Evolutionary conservation across 2,888 invertebrate genomes (phyloP), one percentile per base, ranked within the genome.

Genomic region (Falcaria lacertinaria): DNA sequence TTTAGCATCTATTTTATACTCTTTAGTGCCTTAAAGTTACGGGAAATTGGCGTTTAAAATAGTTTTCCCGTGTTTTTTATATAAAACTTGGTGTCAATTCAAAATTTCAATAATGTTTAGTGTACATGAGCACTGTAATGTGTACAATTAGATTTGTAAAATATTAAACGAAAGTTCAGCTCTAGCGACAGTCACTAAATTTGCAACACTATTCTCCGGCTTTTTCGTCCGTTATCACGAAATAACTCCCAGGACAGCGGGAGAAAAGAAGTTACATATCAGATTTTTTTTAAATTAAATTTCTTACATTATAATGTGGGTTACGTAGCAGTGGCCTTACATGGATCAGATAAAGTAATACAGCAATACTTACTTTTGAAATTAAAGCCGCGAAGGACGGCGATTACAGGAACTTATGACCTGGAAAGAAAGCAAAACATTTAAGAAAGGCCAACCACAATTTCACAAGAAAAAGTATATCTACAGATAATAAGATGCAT

Each of bases 401-500:
- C 82, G 73, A 11, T 67, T 58, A 68, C 75, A 85, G 86, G 86
- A 84, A 83, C 83, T 81, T 69, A 63, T 75, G 69, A 83, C 78
- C 87, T 87, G 85, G 44, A 82, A 83, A 63, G 64, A 71, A 74
- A 28, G 28, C 28, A 28, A 11, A 28, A 5, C 6, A 28, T 11
- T 28, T 28, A 11, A 3, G 11, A 11, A 28, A 28, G 11, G 28
- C 11, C 8, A 28, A 7, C 11, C 11, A 28, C 11, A 7, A 28
- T 28, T 19, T 22, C 7, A 7, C 7, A 7, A 22, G 7, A 4
- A 19, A 22, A 2, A 7, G 5, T 4, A 3, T 6, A 22, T 22
- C 5, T 7, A 22, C 22, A 22, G 22, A 22, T n/a, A 22, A 11
- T 28, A 7, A 28, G 11, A 11, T 28, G 11, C 28, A 28, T 28